These are phyloP conservation scores for Polydrusus tereticollis DNA, from an alignment of 2,888 invertebrate species.

Conservation along the genomic window DNA sequence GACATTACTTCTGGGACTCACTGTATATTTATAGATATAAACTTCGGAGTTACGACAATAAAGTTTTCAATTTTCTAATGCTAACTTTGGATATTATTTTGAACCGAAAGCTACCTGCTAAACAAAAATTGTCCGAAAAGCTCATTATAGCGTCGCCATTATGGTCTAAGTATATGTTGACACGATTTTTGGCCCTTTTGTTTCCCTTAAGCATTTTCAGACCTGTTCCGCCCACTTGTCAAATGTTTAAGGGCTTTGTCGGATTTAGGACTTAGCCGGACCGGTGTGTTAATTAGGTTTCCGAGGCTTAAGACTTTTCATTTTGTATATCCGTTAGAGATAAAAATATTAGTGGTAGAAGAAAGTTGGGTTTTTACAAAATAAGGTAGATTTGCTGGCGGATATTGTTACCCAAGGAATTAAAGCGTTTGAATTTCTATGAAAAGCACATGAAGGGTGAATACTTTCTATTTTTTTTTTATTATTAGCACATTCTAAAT, in stretches of 20 bases:
- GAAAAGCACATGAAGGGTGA: too few relatives aligned
- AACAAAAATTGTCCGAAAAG: neutral
- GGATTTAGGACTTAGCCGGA: neutral
- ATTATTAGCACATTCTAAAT: too few relatives aligned
- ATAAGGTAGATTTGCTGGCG: neutral
- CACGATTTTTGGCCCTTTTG: slow-evolving; percentile 2
- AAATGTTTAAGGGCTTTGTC: neutral
- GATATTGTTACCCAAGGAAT: too few relatives aligned
- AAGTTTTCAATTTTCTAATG: neutral
- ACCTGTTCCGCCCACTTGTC: slow-evolving; percentile 4
- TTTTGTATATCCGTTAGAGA: neutral
- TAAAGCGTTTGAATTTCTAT: too few relatives aligned
- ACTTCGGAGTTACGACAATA: too few relatives aligned
- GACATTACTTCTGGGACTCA: too few relatives aligned
- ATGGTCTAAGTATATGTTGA: slow-evolving; percentile 4
- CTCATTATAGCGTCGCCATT: slow-evolving; percentile 1
- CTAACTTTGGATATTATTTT: neutral
- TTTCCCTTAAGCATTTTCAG: slow-evolving; percentile 6
- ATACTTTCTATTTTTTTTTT: too few relatives aligned
- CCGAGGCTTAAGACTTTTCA: neutral
- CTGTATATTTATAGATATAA: too few relatives aligned
- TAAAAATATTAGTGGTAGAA: neutral
- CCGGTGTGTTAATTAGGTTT: slow-evolving; percentile 4
- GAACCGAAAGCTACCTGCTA: neutral
- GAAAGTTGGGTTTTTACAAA: neutral